These are phyloP conservation scores for Xenentodon cancila DNA, from an alignment of 2,797 vertebrate genomes.

Conservation along the genomic window DNA sequence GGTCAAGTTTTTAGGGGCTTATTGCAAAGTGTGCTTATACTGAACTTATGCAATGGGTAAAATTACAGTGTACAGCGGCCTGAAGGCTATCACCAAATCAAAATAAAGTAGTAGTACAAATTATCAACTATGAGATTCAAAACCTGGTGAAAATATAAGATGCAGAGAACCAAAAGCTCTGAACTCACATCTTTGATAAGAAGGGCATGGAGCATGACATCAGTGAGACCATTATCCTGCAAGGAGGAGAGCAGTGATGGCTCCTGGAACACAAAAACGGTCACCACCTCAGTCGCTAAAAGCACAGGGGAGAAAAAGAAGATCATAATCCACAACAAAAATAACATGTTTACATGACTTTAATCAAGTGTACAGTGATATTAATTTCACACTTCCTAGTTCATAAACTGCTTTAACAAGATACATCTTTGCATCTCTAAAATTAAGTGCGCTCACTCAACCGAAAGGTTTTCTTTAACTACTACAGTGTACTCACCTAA, in stretches of 20 bases:
- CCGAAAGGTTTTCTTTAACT: background rate
- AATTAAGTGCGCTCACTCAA: background rate
- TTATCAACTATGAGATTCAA: too few species aligned
- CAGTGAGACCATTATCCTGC: slow-evolving; percentile 97
- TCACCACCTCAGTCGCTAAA: slow-evolving; percentile 97
- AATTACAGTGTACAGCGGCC: too few species aligned
- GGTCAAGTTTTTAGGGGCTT: too few species aligned
- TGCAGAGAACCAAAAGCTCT: background rate
- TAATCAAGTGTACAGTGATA: background rate
- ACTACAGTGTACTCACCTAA: slow-evolving; percentile 84
- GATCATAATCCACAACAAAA: slow-evolving; percentile 18
- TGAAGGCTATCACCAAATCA: too few species aligned
- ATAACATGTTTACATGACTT: background rate
- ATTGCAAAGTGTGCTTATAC: too few species aligned
- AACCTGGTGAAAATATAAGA: background rate
- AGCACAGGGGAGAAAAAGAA: slow-evolving; percentile 34
- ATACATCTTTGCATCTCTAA: too few species aligned
- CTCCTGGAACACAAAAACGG: slow-evolving; percentile 99
- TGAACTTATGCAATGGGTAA: too few species aligned
- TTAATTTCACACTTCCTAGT: background rate
- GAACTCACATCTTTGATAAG: slow-evolving; percentile 97
- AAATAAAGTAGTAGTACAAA: too few species aligned
- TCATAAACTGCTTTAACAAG: background rate
- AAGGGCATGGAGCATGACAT: slow-evolving; percentile 96
- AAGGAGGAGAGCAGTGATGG: slow-evolving; percentile 95